Evolutionary conservation across 1,140 invertebrate species (phyloP).

Genomic region (Drosophila teissieri): DNA sequence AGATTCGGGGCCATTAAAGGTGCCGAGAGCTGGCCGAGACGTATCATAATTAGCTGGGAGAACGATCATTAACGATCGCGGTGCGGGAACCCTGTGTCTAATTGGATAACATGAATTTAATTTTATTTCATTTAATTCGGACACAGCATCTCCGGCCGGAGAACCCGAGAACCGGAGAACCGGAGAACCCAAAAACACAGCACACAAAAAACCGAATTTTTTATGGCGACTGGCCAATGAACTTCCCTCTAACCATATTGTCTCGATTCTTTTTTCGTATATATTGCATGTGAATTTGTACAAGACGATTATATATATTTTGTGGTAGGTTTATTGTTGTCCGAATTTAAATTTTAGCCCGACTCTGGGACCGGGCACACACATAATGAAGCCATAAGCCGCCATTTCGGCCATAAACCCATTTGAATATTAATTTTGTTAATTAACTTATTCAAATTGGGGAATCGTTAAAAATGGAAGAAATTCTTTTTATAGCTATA

Average conservation of each 20-base stretch:
- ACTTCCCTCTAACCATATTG: conserved; percentile 59
- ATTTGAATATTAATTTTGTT: conserved; percentile 83
- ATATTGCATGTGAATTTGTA: conserved; percentile 77
- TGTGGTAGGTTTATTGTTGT: conserved; percentile 66
- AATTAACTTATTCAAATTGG: conserved; percentile 82
- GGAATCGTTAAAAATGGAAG: conserved; percentile 74
- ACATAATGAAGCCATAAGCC: conserved; percentile 80
- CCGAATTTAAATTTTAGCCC: conserved; percentile 57
- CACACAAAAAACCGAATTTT: conserved; percentile 42
- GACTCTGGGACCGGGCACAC: conserved; percentile 25
- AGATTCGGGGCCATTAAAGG: conserved; percentile 77
- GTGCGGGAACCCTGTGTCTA: conserved; percentile 60
- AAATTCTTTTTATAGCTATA: conserved; percentile 61
- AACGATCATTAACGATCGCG: conserved; percentile 69
- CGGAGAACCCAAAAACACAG: conserved; percentile 4
- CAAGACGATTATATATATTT: conserved; percentile 57
- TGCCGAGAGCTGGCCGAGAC: conserved; percentile 25
- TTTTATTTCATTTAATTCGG: conserved; percentile 78
- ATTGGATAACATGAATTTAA: conserved; percentile 81
- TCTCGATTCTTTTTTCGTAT: conserved; percentile 18
- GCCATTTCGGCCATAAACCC: conserved; percentile 76
- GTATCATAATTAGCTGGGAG: conserved; percentile 77
- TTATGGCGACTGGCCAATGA: conserved; percentile 74
- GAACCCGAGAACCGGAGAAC: conserved; percentile 32
- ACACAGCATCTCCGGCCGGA: conserved; percentile 59